Evolutionary conservation across 2,797 vertebrate species (phyloP), one percentile per base, ranked within the genome.

Genomic region (Eospalax fontanierii): DNA sequence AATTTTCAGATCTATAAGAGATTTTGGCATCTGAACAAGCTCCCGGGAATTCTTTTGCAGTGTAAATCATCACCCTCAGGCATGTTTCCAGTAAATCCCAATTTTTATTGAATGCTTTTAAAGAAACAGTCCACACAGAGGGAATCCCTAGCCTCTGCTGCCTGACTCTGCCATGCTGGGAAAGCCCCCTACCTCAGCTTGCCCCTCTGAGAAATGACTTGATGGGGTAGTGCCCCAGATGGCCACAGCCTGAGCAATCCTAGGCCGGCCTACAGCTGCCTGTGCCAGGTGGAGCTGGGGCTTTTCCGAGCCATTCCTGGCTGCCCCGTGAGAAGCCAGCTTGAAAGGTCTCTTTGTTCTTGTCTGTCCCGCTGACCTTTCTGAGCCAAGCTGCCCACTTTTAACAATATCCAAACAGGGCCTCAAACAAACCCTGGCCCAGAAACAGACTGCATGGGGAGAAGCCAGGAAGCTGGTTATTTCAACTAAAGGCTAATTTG

Each of bases 301-400:
- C 88, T 97, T 90, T 80, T 66, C 95, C 12, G 28, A 70, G 91
- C 30, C 12, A 0, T 82, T 91, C 73, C 70, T 82, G 88, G 65
- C 82, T 84, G 83, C 35, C 57, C 54, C 0, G 6, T 18, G 68
- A 90, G 71, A 76, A 38, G 82, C 54, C 57, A 46, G 54, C 74
- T 91, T 94, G 66, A 97, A 97, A 97, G 95, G 91, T 91, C 84
- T 93, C 94, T 97, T 96, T 97, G 97, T 97, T 95, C 92, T 71
- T 0, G 3, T 84, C 82, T 93, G 79, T 96, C 75, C 73, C 0
- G 10, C 50, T 97, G 96, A 97, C 93, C 96, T 97, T 97, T 96
- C 91, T 78, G 76, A 90, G 95, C 94, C 88, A 84, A 95, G 92
- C 87, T 95, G 91, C 63, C 83, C 93, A 93, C 87, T 96, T 94